Percentiles rank a stretch among this genome's conserved stretches.
phyloP scores from a whole-genome alignment of 2,888 invertebrate species.

The Machimus rusticus region DNA sequence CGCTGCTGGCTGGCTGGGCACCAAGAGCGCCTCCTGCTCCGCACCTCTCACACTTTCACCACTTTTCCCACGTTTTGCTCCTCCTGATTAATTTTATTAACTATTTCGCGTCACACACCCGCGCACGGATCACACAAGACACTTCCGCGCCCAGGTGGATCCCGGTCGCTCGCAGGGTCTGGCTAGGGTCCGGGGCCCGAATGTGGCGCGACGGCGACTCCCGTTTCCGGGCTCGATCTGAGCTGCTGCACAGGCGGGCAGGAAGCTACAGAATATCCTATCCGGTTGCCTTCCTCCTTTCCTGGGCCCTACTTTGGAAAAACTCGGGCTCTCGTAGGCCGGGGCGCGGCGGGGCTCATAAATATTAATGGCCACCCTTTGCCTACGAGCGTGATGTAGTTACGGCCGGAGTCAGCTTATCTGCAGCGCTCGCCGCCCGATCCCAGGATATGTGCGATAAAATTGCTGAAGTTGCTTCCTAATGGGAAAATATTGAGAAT shows the following conservation, averaged over 20 bases:
- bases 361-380: conserved; percentile 37
- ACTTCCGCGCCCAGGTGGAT: background rate
- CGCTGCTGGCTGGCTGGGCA: background rate
- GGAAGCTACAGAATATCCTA: background rate
- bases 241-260: conserved; percentile 15
- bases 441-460: conserved; percentile 21
- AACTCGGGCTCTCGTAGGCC: conserved; percentile 18
- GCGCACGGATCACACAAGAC: background rate
- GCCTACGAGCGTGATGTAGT: conserved; percentile 15
- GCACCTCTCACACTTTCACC: background rate
- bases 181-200: background rate
- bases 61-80: background rate
- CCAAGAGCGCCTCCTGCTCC: background rate
- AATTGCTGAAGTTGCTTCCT: conserved; percentile 41
- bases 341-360: conserved; percentile 20
- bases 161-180: background rate
- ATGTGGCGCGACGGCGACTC: background rate
- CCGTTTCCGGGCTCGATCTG: background rate
- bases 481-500: conserved; percentile 31
- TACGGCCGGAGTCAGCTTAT: conserved; percentile 26
- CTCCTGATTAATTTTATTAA: conserved; percentile 7
- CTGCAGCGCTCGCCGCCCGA: conserved; percentile 5
- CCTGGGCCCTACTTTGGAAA: background rate
- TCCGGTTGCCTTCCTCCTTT: background rate
- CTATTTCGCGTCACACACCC: background rate